Evolutionary conservation across 2,113 vertebrate genomes (phyloP).

Genomic region (Cranoglanis bouderius): DNA sequence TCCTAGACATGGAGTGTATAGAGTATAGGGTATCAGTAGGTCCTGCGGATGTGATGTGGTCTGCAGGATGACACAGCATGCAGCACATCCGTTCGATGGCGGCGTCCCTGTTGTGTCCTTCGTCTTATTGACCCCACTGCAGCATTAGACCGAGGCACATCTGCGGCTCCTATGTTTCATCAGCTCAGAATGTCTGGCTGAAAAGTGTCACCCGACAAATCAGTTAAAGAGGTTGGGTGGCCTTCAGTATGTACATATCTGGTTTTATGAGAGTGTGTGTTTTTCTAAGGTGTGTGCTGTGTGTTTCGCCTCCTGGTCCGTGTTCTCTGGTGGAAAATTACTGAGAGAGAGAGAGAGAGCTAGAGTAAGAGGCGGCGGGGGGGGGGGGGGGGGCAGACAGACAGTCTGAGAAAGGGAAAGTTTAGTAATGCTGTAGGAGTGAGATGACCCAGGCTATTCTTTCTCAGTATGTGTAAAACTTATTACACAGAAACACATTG

Average conservation of each 20-base stretch:
- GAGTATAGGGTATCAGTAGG: background rate
- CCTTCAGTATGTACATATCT: background rate
- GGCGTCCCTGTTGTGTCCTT: background rate
- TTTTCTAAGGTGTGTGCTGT: background rate
- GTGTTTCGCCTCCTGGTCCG: background rate
- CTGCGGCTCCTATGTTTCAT: no score
- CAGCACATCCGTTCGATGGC: background rate
- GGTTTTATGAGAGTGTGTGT: slow-evolving; percentile 8
- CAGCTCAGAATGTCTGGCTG: background rate
- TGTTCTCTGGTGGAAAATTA: slow-evolving; percentile 29
- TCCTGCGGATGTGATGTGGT: background rate
- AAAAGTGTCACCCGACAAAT: no score
- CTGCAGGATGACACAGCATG: slow-evolving; percentile 25
- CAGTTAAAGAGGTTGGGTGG: background rate
- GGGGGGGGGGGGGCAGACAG: no score
- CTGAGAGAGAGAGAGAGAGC: background rate
- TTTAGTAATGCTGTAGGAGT: background rate
- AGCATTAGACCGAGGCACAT: background rate
- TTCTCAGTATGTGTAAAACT: background rate
- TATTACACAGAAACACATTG: background rate
- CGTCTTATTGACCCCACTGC: slow-evolving; percentile 16
- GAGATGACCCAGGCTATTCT: background rate
- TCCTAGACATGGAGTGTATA: background rate
- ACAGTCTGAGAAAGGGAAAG: background rate
- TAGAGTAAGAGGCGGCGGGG: background rate